Percentiles rank a stretch among this genome's conserved stretches.
Evolutionary conservation across 2,888 invertebrate species (phyloP).

Genomic region (Miltochrista miniata): DNA sequence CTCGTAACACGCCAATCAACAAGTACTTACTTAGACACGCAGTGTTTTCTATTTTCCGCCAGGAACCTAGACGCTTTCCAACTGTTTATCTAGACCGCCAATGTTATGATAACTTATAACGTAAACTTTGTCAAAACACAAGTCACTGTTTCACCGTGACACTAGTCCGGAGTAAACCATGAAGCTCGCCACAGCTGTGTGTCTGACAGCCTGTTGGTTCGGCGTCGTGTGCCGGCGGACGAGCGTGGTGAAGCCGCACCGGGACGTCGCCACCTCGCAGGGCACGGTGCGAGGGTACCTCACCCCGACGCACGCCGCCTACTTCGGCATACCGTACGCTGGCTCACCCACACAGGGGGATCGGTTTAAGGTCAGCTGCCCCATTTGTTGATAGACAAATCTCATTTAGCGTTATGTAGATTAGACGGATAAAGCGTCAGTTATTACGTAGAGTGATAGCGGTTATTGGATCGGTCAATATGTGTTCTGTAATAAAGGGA

Average conservation of each 20-base stretch:
- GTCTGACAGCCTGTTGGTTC: conserved; percentile 9
- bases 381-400: conserved; percentile 49
- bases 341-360: conserved; percentile 49
- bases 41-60: conserved; percentile 2
- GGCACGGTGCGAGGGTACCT: conserved; percentile 68
- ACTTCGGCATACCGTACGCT: conserved; percentile 73
- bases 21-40: not conserved
- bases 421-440: conserved; percentile 42
- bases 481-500: not conserved
- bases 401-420: conserved; percentile 38
- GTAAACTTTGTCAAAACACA: not conserved
- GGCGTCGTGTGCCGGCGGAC: conserved; percentile 21
- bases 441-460: conserved; percentile 15
- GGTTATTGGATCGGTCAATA: conserved; percentile 4
- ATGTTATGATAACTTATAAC: conserved; percentile 30
- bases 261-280: conserved; percentile 61
- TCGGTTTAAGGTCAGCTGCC: conserved; percentile 69
- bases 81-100: conserved; percentile 24
- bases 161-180: not conserved
- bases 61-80: not conserved
- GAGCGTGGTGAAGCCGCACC: conserved; percentile 39
- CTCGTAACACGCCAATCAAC: not conserved
- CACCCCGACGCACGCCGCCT: conserved; percentile 61
- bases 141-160: not conserved
- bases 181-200: conserved; percentile 1